Evolutionary conservation across 1,140 invertebrate species (phyloP).

Genomic region (Psilanteris sp.): DNA sequence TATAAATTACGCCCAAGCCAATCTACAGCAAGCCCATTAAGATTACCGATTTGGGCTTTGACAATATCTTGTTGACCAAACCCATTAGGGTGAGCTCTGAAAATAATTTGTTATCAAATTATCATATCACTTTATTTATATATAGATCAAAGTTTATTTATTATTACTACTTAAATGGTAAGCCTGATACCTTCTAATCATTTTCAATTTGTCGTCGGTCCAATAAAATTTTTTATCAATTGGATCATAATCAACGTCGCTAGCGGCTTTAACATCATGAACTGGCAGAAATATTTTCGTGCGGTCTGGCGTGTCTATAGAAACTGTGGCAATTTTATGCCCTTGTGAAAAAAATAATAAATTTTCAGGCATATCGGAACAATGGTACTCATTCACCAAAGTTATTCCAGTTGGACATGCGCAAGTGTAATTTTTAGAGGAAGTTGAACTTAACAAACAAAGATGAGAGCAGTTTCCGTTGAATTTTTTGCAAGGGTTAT

Average conservation of each 20-base stretch:
- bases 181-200: constrained; percentile 71
- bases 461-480: constrained; percentile 95
- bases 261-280: constrained; percentile 89
- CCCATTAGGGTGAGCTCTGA: constrained; percentile 9
- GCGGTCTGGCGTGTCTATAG: constrained; percentile 93
- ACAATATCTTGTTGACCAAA: background rate
- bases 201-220: constrained; percentile 90
- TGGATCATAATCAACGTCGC: constrained; percentile 95
- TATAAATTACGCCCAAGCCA: constrained; percentile 13
- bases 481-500: constrained; percentile 87
- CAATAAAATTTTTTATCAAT: constrained; percentile 92
- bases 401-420: constrained; percentile 95
- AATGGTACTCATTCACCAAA: constrained; percentile 84
- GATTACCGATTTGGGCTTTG: background rate
- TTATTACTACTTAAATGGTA: too few relatives aligned
- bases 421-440: constrained; percentile 85
- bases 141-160: too few relatives aligned
- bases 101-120: background rate
- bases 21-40: constrained; percentile 7
- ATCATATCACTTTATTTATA: too few relatives aligned
- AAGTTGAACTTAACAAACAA: constrained; percentile 87
- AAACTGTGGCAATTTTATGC: constrained; percentile 90
- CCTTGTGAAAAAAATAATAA: constrained; percentile 91
- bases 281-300: constrained; percentile 90
- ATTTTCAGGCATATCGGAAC: constrained; percentile 87